Evolutionary conservation across 2,797 vertebrate genomes (phyloP).

Genomic region (Pyrrhura leucotis): DNA sequence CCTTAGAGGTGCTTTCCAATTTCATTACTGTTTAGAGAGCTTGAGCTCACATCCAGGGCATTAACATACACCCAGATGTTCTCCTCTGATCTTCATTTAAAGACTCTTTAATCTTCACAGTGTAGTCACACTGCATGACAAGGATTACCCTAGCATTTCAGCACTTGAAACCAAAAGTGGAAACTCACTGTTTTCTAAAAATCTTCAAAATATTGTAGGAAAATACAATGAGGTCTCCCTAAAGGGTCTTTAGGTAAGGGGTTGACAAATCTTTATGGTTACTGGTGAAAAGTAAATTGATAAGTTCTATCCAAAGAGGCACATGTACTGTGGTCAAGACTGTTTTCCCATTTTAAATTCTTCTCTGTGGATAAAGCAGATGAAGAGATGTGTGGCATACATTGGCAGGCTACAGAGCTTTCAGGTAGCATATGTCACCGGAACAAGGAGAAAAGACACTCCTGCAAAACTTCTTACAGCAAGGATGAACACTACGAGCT

Average conservation of each 20-base stretch:
- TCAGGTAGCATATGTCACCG: neutral
- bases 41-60: neutral
- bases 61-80: neutral
- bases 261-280: neutral
- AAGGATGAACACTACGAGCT: neutral
- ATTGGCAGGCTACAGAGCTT: neutral
- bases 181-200: neutral
- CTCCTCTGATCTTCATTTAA: neutral
- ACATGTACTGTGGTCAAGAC: fast-evolving
- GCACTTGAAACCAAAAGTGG: neutral
- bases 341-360: neutral
- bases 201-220: neutral
- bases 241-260: neutral
- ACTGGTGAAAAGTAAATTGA: neutral
- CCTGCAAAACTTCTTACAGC: neutral
- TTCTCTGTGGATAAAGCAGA: neutral
- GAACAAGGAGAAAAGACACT: neutral
- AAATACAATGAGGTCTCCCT: neutral
- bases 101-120: neutral
- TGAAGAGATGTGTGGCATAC: neutral
- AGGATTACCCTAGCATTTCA: neutral
- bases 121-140: neutral
- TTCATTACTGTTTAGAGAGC: neutral
- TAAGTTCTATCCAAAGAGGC: neutral
- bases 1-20: neutral